A percentile compares a stretch with the other conserved stretches of the same genome.
These are phyloP conservation scores for Odontesthes bonariensis DNA, from an alignment of 2,113 vertebrate species.

Conservation along the genomic window DNA sequence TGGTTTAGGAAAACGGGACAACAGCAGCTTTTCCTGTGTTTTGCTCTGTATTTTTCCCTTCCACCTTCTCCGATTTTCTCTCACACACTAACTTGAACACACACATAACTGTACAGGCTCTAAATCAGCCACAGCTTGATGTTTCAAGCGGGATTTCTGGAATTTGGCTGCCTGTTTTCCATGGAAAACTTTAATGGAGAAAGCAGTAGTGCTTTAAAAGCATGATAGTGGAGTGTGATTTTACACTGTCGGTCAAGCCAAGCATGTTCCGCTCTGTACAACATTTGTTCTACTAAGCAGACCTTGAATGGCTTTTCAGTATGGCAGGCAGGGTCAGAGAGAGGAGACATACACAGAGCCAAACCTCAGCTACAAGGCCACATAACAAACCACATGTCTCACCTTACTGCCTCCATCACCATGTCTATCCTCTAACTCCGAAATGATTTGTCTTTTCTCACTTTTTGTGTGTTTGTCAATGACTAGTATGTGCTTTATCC, in stretches of 20 bases:
- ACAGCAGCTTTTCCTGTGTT: constrained; percentile 60
- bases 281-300: constrained; percentile 70
- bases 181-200: constrained; percentile 75
- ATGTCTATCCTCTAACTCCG: constrained; percentile 16
- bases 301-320: constrained; percentile 74
- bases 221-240: constrained; percentile 67
- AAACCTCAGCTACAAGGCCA: constrained; percentile 71
- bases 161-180: constrained; percentile 71
- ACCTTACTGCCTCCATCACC: constrained; percentile 49
- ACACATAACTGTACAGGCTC: constrained; percentile 17
- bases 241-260: constrained; percentile 67
- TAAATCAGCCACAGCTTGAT: constrained; percentile 61
- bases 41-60: constrained; percentile 42
- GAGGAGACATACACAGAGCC: constrained; percentile 58
- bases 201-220: constrained; percentile 71
- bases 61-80: constrained; percentile 34
- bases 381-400: constrained; percentile 63
- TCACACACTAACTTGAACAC: constrained; percentile 19
- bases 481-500: constrained; percentile 7
- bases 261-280: constrained; percentile 75
- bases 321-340: constrained; percentile 66
- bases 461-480: constrained; percentile 43
- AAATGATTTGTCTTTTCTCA: constrained; percentile 17
- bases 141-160: constrained; percentile 65
- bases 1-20: constrained; percentile 70